A percentile compares a stretch with the other conserved stretches of the same genome.
These are phyloP conservation scores for Gnathonemus longibarbis DNA, from an alignment of 2,113 vertebrate species.

Conservation along the genomic window DNA sequence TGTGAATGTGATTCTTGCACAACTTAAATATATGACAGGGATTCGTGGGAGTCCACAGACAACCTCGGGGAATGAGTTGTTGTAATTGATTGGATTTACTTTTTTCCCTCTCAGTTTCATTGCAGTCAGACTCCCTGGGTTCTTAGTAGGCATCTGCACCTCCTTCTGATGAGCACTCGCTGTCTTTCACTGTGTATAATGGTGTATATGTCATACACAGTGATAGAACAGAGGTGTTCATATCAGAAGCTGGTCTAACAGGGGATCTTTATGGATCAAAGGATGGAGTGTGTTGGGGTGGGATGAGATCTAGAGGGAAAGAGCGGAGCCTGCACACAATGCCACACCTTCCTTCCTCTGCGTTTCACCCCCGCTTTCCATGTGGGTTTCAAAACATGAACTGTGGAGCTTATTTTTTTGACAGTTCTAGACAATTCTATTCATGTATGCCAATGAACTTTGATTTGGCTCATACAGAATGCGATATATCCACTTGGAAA, in stretches of 20 bases:
- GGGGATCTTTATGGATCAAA: neutral
- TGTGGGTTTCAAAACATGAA: neutral
- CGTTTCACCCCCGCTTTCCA: neutral
- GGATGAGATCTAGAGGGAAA: neutral
- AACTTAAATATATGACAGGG: neutral
- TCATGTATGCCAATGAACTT: neutral
- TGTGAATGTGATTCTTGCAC: constrained; percentile 22
- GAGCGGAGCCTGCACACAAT: neutral
- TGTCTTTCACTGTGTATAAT: neutral
- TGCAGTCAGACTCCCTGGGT: neutral
- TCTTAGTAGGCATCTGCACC: neutral
- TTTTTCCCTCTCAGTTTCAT: neutral
- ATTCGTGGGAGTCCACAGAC: neutral
- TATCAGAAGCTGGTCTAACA: neutral
- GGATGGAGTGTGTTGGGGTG: neutral
- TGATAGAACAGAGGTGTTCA: neutral
- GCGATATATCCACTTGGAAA: neutral
- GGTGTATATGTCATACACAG: neutral
- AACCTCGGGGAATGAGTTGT: neutral
- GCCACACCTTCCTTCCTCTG: neutral
- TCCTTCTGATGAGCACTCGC: neutral
- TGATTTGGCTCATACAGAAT: neutral
- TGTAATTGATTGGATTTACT: neutral
- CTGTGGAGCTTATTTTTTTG: neutral
- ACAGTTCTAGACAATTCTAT: neutral